Conservation (phyloP, 2,888 invertebrate species). For the Dasysyrphus tricinctus region DNA sequence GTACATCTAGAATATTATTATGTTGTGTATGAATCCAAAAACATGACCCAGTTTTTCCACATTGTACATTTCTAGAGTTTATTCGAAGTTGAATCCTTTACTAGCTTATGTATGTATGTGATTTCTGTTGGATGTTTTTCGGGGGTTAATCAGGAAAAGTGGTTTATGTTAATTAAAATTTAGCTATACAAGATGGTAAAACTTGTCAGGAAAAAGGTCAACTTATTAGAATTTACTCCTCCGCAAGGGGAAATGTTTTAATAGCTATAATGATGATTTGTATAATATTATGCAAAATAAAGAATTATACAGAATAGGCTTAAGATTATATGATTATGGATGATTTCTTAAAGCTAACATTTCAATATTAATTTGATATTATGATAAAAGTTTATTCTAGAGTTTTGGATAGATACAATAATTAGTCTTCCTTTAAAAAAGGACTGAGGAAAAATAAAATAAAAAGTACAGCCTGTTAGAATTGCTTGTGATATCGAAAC, state of each 20-base stretch:
- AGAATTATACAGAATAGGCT: background rate
- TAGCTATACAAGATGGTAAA: conserved; percentile 33
- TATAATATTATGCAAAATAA: background rate
- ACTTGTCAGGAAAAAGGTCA: conserved; percentile 14
- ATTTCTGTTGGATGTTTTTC: conserved; percentile 31
- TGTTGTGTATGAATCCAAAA: background rate
- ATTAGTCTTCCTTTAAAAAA: too few species aligned
- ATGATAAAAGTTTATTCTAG: too few species aligned
- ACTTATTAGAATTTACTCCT: background rate
- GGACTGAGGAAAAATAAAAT: too few species aligned
- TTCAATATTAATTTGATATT: too few species aligned
- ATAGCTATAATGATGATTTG: conserved; percentile 12
- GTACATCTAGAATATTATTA: background rate
- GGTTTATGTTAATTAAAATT: conserved; percentile 63
- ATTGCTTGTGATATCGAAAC: too few species aligned
- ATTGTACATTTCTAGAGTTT: background rate
- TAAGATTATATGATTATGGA: background rate
- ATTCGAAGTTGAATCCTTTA: conserved; percentile 9
- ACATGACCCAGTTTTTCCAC: background rate
- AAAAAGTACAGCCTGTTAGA: too few species aligned
- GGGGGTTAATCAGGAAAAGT: conserved; percentile 48
- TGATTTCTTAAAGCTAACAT: background rate
- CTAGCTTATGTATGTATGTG: background rate
- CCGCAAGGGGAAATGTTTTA: conserved; percentile 8
- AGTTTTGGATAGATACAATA: too few species aligned